phyloP scores from a whole-genome alignment of 2,797 vertebrate genomes.

The Gallinago nigripennis region DNA sequence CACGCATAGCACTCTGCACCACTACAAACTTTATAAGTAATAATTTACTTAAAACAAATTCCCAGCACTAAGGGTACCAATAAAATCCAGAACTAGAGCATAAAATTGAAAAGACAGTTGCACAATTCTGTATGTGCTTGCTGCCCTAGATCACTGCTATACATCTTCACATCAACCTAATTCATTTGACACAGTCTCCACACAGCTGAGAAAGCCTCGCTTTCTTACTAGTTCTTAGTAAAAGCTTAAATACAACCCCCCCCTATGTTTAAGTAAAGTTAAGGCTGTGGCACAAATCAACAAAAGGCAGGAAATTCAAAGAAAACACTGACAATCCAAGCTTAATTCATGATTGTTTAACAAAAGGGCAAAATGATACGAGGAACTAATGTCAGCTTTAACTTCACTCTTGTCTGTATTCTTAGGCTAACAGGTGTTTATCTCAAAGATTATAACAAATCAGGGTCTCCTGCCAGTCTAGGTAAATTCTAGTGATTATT shows the following conservation, averaged over 20 bases:
- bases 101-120: constrained; percentile 67
- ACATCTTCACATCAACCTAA: constrained; percentile 44
- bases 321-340: not conserved
- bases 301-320: constrained; percentile 36
- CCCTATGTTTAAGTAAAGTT: not conserved
- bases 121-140: constrained; percentile 47
- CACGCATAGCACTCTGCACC: not conserved
- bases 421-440: not conserved
- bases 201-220: constrained; percentile 30
- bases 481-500: not conserved
- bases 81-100: constrained; percentile 49
- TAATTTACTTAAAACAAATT: constrained; percentile 51
- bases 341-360: constrained; percentile 31
- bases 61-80: constrained; percentile 32
- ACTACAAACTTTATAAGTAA: not conserved
- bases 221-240: constrained; percentile 44
- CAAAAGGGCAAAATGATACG: not conserved
- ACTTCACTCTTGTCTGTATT: not conserved
- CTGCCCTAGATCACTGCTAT: not conserved
- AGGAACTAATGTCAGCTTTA: not conserved
- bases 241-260: constrained; percentile 17
- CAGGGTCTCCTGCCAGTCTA: not conserved
- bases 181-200: constrained; percentile 59
- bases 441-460: not conserved
- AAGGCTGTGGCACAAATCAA: constrained; percentile 24